Evolutionary conservation across 2,797 vertebrate species (phyloP).

Genomic region (Synaphobranchus kaupii): DNA sequence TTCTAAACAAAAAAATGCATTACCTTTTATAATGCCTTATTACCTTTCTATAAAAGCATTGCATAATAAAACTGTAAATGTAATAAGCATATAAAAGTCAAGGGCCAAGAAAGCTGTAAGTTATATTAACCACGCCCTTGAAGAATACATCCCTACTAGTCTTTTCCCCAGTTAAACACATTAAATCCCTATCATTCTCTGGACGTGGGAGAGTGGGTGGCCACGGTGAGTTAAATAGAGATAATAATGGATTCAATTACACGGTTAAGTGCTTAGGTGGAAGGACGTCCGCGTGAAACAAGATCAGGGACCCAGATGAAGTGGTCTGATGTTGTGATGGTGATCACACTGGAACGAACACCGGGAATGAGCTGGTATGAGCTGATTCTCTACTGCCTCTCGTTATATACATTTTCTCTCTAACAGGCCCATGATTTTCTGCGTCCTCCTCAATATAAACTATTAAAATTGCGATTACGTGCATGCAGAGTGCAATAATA

Average conservation of each 20-base stretch:
- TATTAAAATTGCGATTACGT: background rate
- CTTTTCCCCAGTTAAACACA: background rate
- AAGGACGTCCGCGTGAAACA: background rate
- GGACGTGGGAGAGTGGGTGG: background rate
- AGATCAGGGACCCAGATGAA: constrained; percentile 14
- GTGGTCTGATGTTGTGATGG: background rate
- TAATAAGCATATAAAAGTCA: background rate
- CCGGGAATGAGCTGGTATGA: background rate
- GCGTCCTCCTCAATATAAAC: background rate
- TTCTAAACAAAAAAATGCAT: background rate
- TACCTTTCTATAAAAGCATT: background rate
- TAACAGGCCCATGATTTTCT: background rate
- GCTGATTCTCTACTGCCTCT: background rate
- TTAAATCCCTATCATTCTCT: background rate
- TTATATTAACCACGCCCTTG: background rate
- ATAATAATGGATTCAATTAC: constrained; percentile 15
- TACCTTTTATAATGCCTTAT: background rate
- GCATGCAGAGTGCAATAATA: background rate
- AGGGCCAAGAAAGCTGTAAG: background rate
- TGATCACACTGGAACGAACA: background rate
- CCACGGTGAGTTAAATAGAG: background rate
- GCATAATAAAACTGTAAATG: background rate
- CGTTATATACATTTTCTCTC: background rate
- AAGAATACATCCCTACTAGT: background rate
- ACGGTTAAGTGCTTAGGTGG: constrained; percentile 12